These are phyloP conservation scores for Nesoenas mayeri DNA, from an alignment of 2,113 vertebrate species.

Conservation along the genomic window DNA sequence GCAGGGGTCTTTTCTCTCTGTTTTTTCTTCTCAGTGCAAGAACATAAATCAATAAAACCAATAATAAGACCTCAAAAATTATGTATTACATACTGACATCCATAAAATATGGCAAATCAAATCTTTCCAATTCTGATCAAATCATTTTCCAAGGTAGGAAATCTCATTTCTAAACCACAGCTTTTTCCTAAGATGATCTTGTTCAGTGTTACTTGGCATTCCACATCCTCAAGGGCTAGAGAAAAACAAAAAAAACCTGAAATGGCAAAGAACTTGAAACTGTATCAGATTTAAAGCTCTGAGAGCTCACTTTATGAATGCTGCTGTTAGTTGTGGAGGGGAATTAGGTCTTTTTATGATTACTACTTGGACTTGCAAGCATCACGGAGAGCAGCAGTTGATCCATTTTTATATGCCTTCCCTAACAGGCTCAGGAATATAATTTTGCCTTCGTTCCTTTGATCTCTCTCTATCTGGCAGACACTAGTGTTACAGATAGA, in stretches of 20 bases:
- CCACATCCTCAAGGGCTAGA: neutral
- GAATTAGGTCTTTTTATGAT: neutral
- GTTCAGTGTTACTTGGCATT: neutral
- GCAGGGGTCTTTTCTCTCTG: neutral
- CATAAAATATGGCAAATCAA: neutral
- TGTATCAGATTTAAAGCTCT: neutral
- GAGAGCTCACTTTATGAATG: neutral
- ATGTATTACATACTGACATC: constrained; percentile 2
- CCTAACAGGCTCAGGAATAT: neutral
- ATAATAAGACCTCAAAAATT: neutral
- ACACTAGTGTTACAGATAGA: neutral
- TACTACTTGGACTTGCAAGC: neutral
- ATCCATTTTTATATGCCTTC: neutral
- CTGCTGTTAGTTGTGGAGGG: neutral
- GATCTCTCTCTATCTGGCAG: neutral
- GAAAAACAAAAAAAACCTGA: neutral
- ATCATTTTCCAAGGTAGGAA: neutral
- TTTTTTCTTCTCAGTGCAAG: neutral
- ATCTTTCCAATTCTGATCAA: neutral
- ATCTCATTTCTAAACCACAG: neutral
- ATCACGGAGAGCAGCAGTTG: neutral
- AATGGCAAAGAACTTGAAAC: neutral
- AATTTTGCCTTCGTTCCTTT: neutral
- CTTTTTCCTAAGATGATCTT: neutral
- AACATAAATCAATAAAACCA: constrained; percentile 4